Evolutionary conservation across 2,888 invertebrate species (phyloP).

Genomic region (Portevinia maculata): DNA sequence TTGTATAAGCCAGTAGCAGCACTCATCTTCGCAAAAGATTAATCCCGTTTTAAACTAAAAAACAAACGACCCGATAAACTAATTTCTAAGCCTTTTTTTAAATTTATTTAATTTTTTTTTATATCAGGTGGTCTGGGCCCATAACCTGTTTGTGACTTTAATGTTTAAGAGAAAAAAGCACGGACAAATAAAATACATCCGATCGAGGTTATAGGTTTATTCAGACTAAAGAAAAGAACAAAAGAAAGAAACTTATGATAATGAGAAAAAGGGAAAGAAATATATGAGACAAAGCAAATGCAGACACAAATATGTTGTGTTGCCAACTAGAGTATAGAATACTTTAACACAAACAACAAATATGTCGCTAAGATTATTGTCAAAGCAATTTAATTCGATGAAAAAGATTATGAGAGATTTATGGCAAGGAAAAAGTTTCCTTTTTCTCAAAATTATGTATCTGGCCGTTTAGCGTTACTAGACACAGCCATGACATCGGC

Average conservation of each 20-base stretch:
- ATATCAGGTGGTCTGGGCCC: conserved; percentile 17
- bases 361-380: too few relatives aligned
- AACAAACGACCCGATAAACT: too few relatives aligned
- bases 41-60: neutral
- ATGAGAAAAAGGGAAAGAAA: neutral
- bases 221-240: neutral
- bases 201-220: neutral
- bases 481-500: too few relatives aligned
- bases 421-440: too few relatives aligned
- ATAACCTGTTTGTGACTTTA: conserved; percentile 37
- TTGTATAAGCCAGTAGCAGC: conserved; percentile 21
- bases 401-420: too few relatives aligned
- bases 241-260: neutral
- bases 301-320: conserved; percentile 21
- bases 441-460: too few relatives aligned
- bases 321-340: too few relatives aligned
- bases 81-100: too few relatives aligned
- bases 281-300: neutral
- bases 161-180: too few relatives aligned
- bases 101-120: neutral
- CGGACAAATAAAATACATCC: neutral
- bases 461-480: too few relatives aligned
- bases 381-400: too few relatives aligned
- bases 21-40: conserved; percentile 9
- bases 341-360: too few relatives aligned